A percentile compares a stretch with the other conserved stretches of the same genome.
Conservation (phyloP, 2,888 invertebrate genomes). For the Ptychoptera contaminata region DNA sequence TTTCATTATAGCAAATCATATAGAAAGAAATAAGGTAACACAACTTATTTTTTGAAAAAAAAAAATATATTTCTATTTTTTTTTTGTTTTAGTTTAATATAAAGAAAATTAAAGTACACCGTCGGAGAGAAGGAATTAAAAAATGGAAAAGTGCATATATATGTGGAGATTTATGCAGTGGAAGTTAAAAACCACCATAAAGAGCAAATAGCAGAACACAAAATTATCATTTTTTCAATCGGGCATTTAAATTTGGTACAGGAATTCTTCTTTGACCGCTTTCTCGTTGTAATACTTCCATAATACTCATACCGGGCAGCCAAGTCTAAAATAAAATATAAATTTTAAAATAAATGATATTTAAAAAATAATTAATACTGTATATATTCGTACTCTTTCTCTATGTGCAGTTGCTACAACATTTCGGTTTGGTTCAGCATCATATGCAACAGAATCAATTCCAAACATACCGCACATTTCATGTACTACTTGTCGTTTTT, state of each 20-base stretch:
- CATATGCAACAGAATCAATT: slow-evolving; percentile 84
- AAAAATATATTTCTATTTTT: too few relatives aligned
- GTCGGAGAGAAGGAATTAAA: too few relatives aligned
- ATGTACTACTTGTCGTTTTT: slow-evolving; percentile 82
- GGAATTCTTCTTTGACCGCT: slow-evolving; percentile 65
- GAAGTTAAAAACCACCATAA: too few relatives aligned
- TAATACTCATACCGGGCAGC: slow-evolving; percentile 73
- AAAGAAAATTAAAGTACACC: too few relatives aligned
- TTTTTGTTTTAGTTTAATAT: too few relatives aligned
- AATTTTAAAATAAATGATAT: neutral
- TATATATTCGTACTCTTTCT: slow-evolving; percentile 65
- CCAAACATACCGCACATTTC: slow-evolving; percentile 93
- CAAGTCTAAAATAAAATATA: slow-evolving; percentile 46
- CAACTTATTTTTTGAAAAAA: too few relatives aligned
- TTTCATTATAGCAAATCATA: too few relatives aligned
- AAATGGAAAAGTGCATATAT: too few relatives aligned
- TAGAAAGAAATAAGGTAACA: too few relatives aligned
- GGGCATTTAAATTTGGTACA: slow-evolving; percentile 44
- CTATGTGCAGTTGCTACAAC: slow-evolving; percentile 80
- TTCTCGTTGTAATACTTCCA: slow-evolving; percentile 67
- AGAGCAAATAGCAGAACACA: too few relatives aligned
- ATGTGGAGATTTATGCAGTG: too few relatives aligned
- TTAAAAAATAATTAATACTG: too few relatives aligned
- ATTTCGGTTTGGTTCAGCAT: slow-evolving; percentile 89
- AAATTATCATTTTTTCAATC: slow-evolving; percentile 22